Percentiles rank a stretch among this genome's conserved stretches.
These are phyloP conservation scores for Chloroceryle inda DNA, from an alignment of 2,797 vertebrate species.

Conservation along the genomic window DNA sequence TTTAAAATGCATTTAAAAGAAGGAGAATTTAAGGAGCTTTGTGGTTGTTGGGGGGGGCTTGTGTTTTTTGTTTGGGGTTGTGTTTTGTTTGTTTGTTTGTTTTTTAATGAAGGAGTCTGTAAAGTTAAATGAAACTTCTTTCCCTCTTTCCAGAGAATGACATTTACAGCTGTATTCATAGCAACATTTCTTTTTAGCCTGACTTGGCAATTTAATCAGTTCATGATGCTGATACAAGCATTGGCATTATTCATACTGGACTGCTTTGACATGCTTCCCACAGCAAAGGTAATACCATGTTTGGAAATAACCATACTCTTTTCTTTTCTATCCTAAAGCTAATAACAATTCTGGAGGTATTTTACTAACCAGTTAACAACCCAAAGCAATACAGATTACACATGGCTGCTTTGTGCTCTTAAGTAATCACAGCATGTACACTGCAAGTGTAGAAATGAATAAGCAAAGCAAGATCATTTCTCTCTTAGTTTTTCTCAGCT, in stretches of 20 bases:
- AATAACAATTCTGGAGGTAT: background rate
- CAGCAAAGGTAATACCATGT: conserved; percentile 84
- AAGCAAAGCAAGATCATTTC: background rate
- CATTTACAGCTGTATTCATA: conserved; percentile 87
- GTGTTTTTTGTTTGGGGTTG: background rate
- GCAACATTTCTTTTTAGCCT: conserved; percentile 94
- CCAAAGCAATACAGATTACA: background rate
- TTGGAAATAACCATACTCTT: background rate
- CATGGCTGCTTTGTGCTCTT: background rate
- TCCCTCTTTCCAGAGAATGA: conserved; percentile 84
- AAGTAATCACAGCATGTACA: background rate
- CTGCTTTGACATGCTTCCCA: conserved; percentile 87
- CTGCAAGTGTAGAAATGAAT: background rate
- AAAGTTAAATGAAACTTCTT: background rate
- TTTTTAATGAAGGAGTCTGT: background rate
- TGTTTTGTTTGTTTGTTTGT: background rate
- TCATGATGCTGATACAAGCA: conserved; percentile 94
- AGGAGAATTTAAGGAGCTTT: background rate
- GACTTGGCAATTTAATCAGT: conserved; percentile 99
- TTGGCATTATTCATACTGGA: conserved; percentile 91
- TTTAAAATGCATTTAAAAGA: background rate
- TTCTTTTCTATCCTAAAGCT: background rate
- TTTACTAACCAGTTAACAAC: background rate
- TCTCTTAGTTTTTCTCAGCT: background rate
- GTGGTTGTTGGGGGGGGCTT: background rate